Evolutionary conservation across 2,797 vertebrate species (phyloP).

Genomic region (Scolopax rusticola): DNA sequence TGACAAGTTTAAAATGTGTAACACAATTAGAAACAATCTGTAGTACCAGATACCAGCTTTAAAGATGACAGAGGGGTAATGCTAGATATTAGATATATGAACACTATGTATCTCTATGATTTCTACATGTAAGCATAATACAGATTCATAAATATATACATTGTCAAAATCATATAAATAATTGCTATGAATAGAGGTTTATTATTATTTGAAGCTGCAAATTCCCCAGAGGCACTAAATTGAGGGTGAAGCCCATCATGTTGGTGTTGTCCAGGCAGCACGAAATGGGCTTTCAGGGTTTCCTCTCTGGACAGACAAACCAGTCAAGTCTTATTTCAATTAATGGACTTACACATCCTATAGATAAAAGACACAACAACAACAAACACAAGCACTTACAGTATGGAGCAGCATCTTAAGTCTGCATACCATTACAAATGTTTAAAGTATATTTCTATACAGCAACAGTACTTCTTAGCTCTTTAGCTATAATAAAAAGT

Average conservation of each 20-base stretch:
- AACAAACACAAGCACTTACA: background rate
- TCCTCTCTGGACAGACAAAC: background rate
- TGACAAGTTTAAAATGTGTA: slow-evolving; percentile 1
- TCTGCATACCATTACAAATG: background rate
- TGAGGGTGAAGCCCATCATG: background rate
- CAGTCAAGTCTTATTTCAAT: background rate
- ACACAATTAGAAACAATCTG: background rate
- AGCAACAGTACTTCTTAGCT: background rate
- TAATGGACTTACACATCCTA: background rate
- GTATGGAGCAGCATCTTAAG: background rate
- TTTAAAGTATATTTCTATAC: background rate
- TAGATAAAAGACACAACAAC: background rate
- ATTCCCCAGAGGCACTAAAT: background rate
- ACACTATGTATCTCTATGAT: background rate
- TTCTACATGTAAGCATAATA: rapidly evolving
- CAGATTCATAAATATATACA: background rate
- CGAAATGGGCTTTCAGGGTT: background rate
- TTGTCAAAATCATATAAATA: background rate
- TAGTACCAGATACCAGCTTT: background rate
- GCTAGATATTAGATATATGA: background rate
- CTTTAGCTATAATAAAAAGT: background rate
- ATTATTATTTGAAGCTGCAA: background rate
- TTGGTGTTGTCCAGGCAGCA: background rate
- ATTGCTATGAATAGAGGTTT: background rate
- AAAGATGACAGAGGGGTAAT: background rate